phyloP scores from a whole-genome alignment of 2,888 invertebrate genomes.

The Microctonus brassicae region DNA sequence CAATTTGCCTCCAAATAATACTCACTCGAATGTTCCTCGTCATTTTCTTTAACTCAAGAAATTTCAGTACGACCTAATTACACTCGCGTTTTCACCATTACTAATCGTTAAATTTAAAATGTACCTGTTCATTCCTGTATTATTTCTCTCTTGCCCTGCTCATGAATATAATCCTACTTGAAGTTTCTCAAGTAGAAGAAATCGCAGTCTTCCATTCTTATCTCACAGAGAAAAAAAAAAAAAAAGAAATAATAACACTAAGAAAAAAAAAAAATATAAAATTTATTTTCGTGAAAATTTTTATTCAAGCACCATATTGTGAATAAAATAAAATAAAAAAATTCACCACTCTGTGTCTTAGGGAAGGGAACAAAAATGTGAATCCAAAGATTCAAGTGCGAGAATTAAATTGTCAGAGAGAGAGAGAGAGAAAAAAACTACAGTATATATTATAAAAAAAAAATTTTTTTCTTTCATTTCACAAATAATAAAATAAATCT shows the following conservation, averaged over 20 bases:
- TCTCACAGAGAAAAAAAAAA: not conserved
- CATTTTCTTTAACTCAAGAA: slow-evolving; percentile 52
- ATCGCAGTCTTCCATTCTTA: not conserved
- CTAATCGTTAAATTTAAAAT: slow-evolving; percentile 41
- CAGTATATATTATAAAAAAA: not conserved
- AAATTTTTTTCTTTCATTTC: not conserved
- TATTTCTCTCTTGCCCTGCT: not conserved
- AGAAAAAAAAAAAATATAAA: not conserved
- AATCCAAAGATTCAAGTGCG: too few species aligned
- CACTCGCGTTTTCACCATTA: slow-evolving; percentile 39
- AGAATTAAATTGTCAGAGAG: too few species aligned
- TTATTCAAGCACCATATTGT: not conserved
- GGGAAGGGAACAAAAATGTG: too few species aligned
- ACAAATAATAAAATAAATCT: slow-evolving; percentile 2
- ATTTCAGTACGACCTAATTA: slow-evolving; percentile 60
- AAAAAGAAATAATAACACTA: too few species aligned
- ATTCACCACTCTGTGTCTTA: too few species aligned
- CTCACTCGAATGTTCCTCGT: slow-evolving; percentile 39
- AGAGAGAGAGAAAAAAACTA: too few species aligned
- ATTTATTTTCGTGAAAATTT: not conserved
- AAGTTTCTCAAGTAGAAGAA: not conserved
- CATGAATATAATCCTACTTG: not conserved
- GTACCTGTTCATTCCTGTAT: slow-evolving; percentile 25
- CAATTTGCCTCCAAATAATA: not conserved
- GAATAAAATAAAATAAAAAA: not conserved